Conservation (phyloP, 2,797 vertebrate species). For the Dermochelys coriacea region DNA sequence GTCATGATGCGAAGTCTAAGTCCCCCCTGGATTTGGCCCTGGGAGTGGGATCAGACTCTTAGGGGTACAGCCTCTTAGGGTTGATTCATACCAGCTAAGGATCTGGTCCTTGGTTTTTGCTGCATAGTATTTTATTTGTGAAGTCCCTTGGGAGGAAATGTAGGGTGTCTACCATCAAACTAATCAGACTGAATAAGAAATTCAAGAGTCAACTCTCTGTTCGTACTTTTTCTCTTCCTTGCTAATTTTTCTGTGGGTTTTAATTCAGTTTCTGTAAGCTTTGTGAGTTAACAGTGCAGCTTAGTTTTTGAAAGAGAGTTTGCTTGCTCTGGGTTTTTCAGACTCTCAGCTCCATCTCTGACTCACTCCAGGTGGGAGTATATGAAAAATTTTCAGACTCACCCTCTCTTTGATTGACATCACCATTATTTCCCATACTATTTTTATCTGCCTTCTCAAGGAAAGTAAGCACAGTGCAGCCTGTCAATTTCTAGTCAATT, state of each 20-base stretch:
- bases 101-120: background rate
- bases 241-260: background rate
- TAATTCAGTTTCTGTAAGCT: slow-evolving; percentile 27
- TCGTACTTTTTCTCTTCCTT: background rate
- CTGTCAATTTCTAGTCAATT: slow-evolving; percentile 53
- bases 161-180: background rate
- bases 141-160: background rate
- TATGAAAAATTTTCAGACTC: slow-evolving; percentile 65
- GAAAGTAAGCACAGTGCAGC: slow-evolving; percentile 44
- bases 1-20: too few relatives aligned
- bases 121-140: background rate
- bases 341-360: slow-evolving; percentile 56
- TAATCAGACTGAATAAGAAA: background rate
- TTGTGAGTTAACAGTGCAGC: slow-evolving; percentile 47
- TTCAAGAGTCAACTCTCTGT: background rate
- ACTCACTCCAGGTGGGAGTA: slow-evolving; percentile 67
- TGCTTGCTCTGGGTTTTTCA: slow-evolving; percentile 67
- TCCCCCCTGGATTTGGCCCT: too few relatives aligned
- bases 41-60: background rate
- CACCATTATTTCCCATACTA: slow-evolving; percentile 63
- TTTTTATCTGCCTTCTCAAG: slow-evolving; percentile 64
- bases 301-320: slow-evolving; percentile 48
- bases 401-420: slow-evolving; percentile 56
- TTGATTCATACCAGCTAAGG: slow-evolving; percentile 16
- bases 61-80: background rate